Evolutionary conservation across 1,140 invertebrate species (phyloP).

Genomic region (Drosophila pandora): DNA sequence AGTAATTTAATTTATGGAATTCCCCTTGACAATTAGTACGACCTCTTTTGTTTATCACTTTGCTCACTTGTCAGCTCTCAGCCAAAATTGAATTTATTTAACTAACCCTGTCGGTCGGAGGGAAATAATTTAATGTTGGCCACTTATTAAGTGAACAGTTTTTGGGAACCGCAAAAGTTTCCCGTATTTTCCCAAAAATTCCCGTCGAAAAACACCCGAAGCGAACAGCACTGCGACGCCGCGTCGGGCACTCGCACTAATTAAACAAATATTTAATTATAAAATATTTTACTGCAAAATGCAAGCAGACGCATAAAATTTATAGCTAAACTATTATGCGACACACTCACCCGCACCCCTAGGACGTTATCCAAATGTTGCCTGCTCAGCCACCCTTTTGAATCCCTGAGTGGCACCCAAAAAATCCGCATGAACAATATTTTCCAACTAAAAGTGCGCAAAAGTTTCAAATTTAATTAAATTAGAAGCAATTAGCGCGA

Average conservation of each 20-base stretch:
- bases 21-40: neutral
- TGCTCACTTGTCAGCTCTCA: neutral
- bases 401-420: constrained; percentile 7
- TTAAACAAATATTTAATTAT: constrained; percentile 83
- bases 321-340: constrained; percentile 79
- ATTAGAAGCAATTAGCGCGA: constrained; percentile 79
- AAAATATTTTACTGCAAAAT: constrained; percentile 79
- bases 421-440: constrained; percentile 65
- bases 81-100: constrained; percentile 19
- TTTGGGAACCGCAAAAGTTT: constrained; percentile 39
- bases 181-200: constrained; percentile 2
- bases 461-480: constrained; percentile 82
- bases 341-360: constrained; percentile 33
- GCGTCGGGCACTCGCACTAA: constrained; percentile 59
- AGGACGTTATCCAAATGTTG: constrained; percentile 22
- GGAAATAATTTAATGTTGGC: constrained; percentile 48
- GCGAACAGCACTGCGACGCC: constrained; percentile 17
- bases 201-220: constrained; percentile 2
- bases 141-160: constrained; percentile 51
- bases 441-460: constrained; percentile 72
- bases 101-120: constrained; percentile 20
- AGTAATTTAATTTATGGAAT: neutral
- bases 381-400: constrained; percentile 40
- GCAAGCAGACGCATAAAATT: constrained; percentile 77
- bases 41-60: neutral